These are phyloP conservation scores for Palythoa grandis DNA, from an alignment of 92 coral and sea anemone species.

Conservation along the genomic window DNA sequence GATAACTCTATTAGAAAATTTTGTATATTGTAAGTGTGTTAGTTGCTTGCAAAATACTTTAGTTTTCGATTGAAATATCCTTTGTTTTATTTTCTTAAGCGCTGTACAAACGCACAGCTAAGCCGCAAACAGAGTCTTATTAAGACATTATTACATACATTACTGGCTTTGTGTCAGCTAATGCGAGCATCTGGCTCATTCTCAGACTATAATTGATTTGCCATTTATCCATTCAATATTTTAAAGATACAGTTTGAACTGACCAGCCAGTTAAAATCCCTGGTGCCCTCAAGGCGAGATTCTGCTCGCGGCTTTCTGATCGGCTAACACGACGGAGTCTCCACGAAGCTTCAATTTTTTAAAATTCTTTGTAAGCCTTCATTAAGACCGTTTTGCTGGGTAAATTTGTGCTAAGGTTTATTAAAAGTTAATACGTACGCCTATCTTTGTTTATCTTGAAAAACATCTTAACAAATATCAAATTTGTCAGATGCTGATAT, in stretches of 20 bases:
- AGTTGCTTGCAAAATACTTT: slow-evolving; percentile 1
- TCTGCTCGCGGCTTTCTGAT: slow-evolving; percentile 1
- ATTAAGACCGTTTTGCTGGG: neutral
- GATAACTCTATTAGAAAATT: slow-evolving; percentile 38
- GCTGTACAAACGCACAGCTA: slow-evolving; percentile 56
- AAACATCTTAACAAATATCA: slow-evolving; percentile 81
- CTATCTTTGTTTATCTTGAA: slow-evolving; percentile 80
- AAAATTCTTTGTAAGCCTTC: neutral
- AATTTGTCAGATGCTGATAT: slow-evolving; percentile 79
- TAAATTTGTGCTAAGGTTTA: slow-evolving; percentile 64
- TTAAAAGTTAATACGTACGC: slow-evolving; percentile 73
- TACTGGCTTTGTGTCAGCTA: slow-evolving; percentile 66
- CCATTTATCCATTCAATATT: slow-evolving; percentile 77
- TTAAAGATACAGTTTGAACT: slow-evolving; percentile 62
- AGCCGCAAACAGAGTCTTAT: slow-evolving; percentile 70
- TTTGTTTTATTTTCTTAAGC: slow-evolving; percentile 40
- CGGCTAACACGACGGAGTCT: neutral
- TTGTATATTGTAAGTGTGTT: slow-evolving; percentile 36
- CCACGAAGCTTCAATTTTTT: neutral
- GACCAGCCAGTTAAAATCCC: slow-evolving; percentile 19
- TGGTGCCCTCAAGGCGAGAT: slow-evolving; percentile 78
- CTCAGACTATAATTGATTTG: slow-evolving; percentile 92
- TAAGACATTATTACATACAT: slow-evolving; percentile 77
- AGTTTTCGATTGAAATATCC: slow-evolving; percentile 13
- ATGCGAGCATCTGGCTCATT: slow-evolving; percentile 80